Base-by-base conservation (phyloP, 2,888 invertebrate genomes). In the Neria commutata region DNA sequence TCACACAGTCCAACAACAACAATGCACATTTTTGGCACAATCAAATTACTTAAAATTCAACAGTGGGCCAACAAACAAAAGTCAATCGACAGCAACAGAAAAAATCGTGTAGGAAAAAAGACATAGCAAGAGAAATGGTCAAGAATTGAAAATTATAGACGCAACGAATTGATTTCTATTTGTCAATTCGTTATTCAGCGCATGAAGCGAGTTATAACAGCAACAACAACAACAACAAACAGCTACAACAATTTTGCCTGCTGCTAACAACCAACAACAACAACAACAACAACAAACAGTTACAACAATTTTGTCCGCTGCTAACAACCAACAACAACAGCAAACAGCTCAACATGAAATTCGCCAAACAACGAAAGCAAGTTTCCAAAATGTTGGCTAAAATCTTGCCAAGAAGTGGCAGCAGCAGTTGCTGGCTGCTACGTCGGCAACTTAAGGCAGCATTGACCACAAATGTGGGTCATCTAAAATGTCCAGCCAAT, bases 401-500 rank as follows among this genome's bases (percentile, higher is more conserved):
- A n/a, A n/a, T n/a, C n/a, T n/a, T n/a, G n/a, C n/a, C n/a, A n/a
- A n/a, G n/a, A n/a, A n/a, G n/a, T n/a, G n/a, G n/a, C n/a, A n/a
- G n/a, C n/a, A n/a, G n/a, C n/a, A n/a, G n/a, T n/a, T n/a, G n/a
- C n/a, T n/a, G n/a, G n/a, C n/a, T n/a, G n/a, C n/a, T n/a, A n/a
- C n/a, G n/a, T n/a, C n/a, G n/a, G n/a, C n/a, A n/a, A n/a, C n/a
- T n/a, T n/a, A n/a, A n/a, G n/a, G n/a, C n/a, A n/a, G n/a, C n/a
- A n/a, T n/a, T n/a, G n/a, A n/a, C n/a, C 37, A 37, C 37, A 21
- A 37, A 60, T 45, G 53, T 60, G 53, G 60, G 60, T 60, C 56
- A 60, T 52, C 56, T 45, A 40, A 53, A 53, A 51, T 47, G 14
- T 46, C 33, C 51, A 29, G 45, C 29, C 37, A 26, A 19, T 26